Evolutionary conservation across 1,140 invertebrate species (phyloP).

Genomic region (Tetramorium simillimum): DNA sequence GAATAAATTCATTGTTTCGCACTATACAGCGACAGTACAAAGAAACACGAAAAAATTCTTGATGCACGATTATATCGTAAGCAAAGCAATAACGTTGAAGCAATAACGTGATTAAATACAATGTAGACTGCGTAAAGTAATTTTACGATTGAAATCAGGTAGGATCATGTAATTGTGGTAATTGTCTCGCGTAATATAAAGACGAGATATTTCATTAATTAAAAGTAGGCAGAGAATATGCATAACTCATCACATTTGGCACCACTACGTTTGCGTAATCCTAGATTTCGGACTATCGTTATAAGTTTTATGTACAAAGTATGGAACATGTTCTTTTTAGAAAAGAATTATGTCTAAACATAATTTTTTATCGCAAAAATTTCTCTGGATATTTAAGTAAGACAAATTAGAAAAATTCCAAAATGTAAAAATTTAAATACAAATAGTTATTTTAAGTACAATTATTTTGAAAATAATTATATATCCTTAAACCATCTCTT

Average conservation of each 20-base stretch:
- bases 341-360: not conserved
- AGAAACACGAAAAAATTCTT: conserved; percentile 18
- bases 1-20: conserved; percentile 25
- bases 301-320: not conserved
- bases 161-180: conserved; percentile 3
- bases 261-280: not conserved
- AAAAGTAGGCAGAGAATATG: not conserved
- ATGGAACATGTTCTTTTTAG: not conserved
- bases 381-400: too few relatives aligned
- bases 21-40: conserved; percentile 2
- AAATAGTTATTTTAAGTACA: too few relatives aligned
- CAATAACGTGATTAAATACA: conserved; percentile 43
- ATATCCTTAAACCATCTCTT: too few relatives aligned
- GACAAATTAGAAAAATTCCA: too few relatives aligned
- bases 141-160: conserved; percentile 20
- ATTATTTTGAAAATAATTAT: too few relatives aligned
- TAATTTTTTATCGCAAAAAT: not conserved
- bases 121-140: conserved; percentile 19
- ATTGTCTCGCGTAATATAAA: conserved; percentile 14
- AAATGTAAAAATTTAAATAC: too few relatives aligned
- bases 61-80: conserved; percentile 1
- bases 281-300: not conserved
- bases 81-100: conserved; percentile 32
- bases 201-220: conserved; percentile 24
- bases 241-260: not conserved